phyloP scores from a whole-genome alignment of 2,113 vertebrate species.

The Callithrix jacchus region DNA sequence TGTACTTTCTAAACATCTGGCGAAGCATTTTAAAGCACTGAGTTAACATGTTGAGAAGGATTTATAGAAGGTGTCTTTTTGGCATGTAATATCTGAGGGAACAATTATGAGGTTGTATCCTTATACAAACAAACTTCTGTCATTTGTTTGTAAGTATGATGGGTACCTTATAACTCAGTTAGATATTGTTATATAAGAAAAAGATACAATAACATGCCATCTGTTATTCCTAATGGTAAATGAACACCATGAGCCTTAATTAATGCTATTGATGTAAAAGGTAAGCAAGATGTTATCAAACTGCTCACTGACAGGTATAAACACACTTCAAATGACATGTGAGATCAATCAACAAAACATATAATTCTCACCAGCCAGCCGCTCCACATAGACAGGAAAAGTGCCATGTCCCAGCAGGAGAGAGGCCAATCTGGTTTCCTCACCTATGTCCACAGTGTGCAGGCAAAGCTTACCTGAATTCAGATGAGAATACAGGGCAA shows the following conservation, averaged over 20 bases:
- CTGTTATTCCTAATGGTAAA: slow-evolving; percentile 66
- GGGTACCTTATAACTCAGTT: background rate
- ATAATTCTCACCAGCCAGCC: slow-evolving; percentile 45
- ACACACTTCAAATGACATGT: slow-evolving; percentile 67
- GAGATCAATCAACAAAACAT: slow-evolving; percentile 43
- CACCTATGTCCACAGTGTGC: fast-evolving
- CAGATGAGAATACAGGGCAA: background rate
- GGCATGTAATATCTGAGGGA: background rate
- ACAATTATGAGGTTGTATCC: background rate
- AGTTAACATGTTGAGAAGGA: background rate
- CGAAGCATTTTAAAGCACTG: background rate
- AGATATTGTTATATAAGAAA: background rate
- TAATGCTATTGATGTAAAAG: slow-evolving; percentile 70
- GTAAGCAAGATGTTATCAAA: slow-evolving; percentile 66
- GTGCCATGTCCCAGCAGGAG: background rate
- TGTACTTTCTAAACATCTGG: background rate
- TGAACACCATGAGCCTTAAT: slow-evolving; percentile 51
- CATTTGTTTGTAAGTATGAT: background rate
- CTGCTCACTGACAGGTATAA: slow-evolving; percentile 56
- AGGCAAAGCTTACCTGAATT: background rate
- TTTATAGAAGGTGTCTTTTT: background rate
- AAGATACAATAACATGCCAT: slow-evolving; percentile 26
- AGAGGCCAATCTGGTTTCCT: background rate
- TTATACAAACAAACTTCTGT: background rate
- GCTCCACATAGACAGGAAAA: slow-evolving; percentile 53